These are phyloP conservation scores for Drosophila hawaiiensis DNA, from an alignment of 2,888 invertebrate genomes.

Conservation along the genomic window DNA sequence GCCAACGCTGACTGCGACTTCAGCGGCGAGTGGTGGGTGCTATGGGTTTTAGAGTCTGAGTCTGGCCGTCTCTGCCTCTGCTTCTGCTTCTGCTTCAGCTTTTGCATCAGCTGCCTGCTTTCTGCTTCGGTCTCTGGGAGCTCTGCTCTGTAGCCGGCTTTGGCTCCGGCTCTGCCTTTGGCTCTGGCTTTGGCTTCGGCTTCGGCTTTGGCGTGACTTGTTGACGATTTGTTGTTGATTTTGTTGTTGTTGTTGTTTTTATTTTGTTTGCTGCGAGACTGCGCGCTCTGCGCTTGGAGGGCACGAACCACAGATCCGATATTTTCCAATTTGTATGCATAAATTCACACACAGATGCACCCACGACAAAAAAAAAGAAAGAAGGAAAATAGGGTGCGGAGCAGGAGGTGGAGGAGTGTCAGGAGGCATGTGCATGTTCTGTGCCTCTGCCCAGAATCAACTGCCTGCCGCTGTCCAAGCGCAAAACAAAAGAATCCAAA, in stretches of 20 bases:
- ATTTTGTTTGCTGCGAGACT: conserved; percentile 44
- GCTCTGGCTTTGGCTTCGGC: conserved; percentile 1
- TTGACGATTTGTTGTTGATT: conserved; percentile 74
- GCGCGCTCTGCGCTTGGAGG: conserved; percentile 58
- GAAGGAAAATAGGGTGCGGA: conserved; percentile 25
- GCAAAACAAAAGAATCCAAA: conserved; percentile 76
- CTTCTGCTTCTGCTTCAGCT: conserved; percentile 2
- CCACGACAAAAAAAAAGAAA: not conserved
- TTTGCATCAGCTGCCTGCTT: conserved; percentile 13
- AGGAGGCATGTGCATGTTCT: conserved; percentile 21
- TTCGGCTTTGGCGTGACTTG: conserved; percentile 75
- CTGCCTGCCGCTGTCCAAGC: conserved; percentile 44
- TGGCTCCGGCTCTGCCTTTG: not conserved
- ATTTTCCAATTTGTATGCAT: conserved; percentile 82
- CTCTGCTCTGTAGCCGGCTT: conserved; percentile 41
- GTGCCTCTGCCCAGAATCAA: conserved; percentile 45
- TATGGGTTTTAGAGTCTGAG: conserved; percentile 21
- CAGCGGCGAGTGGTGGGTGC: conserved; percentile 71
- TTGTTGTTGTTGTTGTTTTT: conserved; percentile 31
- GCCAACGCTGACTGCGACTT: conserved; percentile 41
- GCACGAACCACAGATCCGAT: conserved; percentile 84
- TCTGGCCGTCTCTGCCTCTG: conserved; percentile 8
- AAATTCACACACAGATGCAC: conserved; percentile 73
- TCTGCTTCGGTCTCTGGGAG: conserved; percentile 35
- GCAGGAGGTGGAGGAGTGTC: conserved; percentile 5